Evolutionary conservation across 2,797 vertebrate species (phyloP).

Genomic region (Danionella dracula): DNA sequence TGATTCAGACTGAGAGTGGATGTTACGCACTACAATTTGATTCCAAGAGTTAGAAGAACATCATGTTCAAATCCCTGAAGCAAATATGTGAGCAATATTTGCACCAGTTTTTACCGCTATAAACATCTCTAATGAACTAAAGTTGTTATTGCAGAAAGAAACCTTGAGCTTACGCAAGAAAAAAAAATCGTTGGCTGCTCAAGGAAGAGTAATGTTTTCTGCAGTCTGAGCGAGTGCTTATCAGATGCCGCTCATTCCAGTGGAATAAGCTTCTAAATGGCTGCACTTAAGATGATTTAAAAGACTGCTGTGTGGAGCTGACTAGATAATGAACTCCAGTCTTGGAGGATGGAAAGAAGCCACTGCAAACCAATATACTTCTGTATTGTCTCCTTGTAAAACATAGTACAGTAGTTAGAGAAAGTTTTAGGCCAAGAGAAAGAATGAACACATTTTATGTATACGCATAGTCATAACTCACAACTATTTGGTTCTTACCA

Average conservation of each 20-base stretch:
- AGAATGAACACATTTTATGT: too few relatives aligned
- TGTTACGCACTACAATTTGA: neutral
- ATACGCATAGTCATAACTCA: too few relatives aligned
- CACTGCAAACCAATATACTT: too few relatives aligned
- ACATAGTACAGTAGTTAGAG: neutral
- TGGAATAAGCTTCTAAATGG: slow-evolving; percentile 47
- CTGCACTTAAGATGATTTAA: slow-evolving; percentile 42
- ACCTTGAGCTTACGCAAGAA: slow-evolving; percentile 16
- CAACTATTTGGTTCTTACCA: too few relatives aligned
- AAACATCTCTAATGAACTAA: neutral
- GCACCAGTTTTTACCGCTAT: neutral
- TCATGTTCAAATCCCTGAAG: neutral
- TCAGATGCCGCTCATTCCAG: slow-evolving; percentile 46
- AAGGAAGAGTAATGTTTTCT: slow-evolving; percentile 39
- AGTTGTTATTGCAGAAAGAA: slow-evolving; percentile 26
- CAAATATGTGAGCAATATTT: neutral
- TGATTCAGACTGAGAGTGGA: too few relatives aligned
- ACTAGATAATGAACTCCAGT: slow-evolving; percentile 20
- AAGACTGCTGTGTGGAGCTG: slow-evolving; percentile 13
- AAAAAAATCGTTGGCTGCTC: slow-evolving; percentile 3
- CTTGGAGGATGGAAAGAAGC: neutral
- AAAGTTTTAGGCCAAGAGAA: neutral
- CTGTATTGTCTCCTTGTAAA: too few relatives aligned
- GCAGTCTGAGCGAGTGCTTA: slow-evolving; percentile 32
- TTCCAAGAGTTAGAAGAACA: neutral